Evolutionary conservation across 2,797 vertebrate species (phyloP), one percentile per base, ranked within the genome.

Genomic region (Rhynchotus rufescens): DNA sequence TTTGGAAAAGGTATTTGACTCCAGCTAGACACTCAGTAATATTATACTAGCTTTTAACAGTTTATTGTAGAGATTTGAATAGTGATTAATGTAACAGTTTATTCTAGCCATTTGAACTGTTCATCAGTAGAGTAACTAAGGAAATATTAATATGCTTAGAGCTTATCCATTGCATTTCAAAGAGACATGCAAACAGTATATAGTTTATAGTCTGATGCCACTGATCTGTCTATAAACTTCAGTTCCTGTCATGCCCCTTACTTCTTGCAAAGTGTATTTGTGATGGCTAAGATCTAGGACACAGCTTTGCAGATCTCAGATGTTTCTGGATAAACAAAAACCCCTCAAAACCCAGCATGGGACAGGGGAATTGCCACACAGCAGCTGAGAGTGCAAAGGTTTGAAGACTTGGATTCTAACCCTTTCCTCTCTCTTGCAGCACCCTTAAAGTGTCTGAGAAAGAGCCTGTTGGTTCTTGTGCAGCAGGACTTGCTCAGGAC

Each of bases 151-250:
- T 89, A 81, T 45, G 59, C 83, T 84, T 71, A 59, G 40, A 93
- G 69, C 45, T 92, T 90, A 75, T 61, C 83, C 80, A 44, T n/a
- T 93, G 83, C 84, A 80, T 94, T 95, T 95, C 94, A 95, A 92
- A 89, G 86, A 84, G 72, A 61, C n/a, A 82, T 86, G 22, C 49
- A 92, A 72, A 68, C 78, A 84, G 78, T 59, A 86, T 83, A 36
- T 92, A 93, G 95, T 94, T 95, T 95, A 86, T 93, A 93, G 85
- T 68, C 78, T 81, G 75, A 51, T 89, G 92, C 52, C 89, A 75
- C 89, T 36, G 71, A 85, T 93, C 62, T 93, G 77, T 79, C 90
- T 86, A 1, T 86, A 91, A 68, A 62, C 76, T 61, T 85, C 81
- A 75, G 69, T 45, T 90, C 17, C 45, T 80, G 40, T 83, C 66